Base-by-base conservation (phyloP, 2,113 vertebrate species). In the Diphyllodes magnificus region DNA sequence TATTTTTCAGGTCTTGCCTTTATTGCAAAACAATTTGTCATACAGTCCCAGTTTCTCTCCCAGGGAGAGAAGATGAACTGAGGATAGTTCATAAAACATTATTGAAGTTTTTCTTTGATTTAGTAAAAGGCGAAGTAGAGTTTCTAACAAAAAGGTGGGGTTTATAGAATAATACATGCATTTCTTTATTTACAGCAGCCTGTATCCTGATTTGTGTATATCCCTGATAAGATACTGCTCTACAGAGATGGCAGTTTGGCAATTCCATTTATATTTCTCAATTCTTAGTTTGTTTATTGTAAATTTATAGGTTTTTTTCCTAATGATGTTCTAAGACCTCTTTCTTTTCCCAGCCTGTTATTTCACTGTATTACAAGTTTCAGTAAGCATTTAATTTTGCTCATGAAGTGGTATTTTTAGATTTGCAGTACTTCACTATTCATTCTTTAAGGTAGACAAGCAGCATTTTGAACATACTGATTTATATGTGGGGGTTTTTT, bases 101-200 rank as follows among this genome's bases (percentile, higher is more conserved):
- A 51, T 95, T 99, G 95, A 98, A 97, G 81, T 98, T 99, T 97
- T 96, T 98, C 78, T 96, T 98, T 50, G 98, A 98, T 94, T 96
- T 99, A 78, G 96, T 99, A 92, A 98, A 98, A 96, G 98, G 97
- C 68, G 99, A 99, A 97, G 98, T 99, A 20, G 97, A 97, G 49
- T 97, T 98, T 79, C 65, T 98, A 76, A 98, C 87, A 90, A 90
- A 96, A 87, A 97, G 98, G 99, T 99, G 97, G 93, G 93, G 59
- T 94, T 95, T 94, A 27, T 33, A 53, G 64, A 61, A 69, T 86
- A 77, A 21, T 15, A 19, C 16, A 15, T 37, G 15, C 7, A 51
- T 90, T 88, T 88, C 72, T 73, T 4, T 76, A 73, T 87, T 42
- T 87, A 33, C 10, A 80, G 23, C 13, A 64, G 68, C 6, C 61